These are phyloP conservation scores for Cydia splendana DNA, from an alignment of 1,140 invertebrate genomes.

Conservation along the genomic window DNA sequence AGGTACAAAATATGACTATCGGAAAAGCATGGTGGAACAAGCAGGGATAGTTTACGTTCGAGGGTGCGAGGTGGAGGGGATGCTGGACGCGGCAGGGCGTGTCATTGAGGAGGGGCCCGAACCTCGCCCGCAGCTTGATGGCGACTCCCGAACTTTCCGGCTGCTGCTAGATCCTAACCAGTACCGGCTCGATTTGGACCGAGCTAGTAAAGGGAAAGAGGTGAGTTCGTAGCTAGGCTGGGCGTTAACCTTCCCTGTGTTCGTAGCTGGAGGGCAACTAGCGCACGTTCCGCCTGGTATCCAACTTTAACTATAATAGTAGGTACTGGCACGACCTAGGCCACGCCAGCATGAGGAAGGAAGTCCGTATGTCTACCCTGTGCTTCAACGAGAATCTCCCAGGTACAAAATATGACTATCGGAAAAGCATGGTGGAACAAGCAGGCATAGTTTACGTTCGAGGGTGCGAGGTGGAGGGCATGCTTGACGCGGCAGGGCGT, in stretches of 20 bases:
- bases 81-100: constrained; percentile 97
- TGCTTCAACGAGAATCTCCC: no score
- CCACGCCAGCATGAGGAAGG: no score
- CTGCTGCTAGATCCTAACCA: constrained; percentile 98
- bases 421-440: constrained; percentile 92
- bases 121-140: constrained; percentile 90
- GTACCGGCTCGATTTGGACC: constrained; percentile 96
- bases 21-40: constrained; percentile 92
- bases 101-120: constrained; percentile 99
- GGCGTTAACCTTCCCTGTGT: no score
- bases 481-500: constrained; percentile 97
- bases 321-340: no score
- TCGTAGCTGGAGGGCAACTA: no score
- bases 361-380: no score
- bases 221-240: no score
- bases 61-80: constrained; percentile 99
- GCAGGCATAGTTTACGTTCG: constrained; percentile 95
- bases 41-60: constrained; percentile 95
- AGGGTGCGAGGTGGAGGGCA: constrained; percentile 99
- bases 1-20: constrained; percentile 90
- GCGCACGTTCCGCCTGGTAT: no score
- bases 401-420: constrained; percentile 90
- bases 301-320: no score
- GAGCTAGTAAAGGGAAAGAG: constrained; percentile 86
- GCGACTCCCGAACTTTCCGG: constrained; percentile 94